Conservation (phyloP, 2,113 vertebrate species). For the Muntiacus reevesi region DNA sequence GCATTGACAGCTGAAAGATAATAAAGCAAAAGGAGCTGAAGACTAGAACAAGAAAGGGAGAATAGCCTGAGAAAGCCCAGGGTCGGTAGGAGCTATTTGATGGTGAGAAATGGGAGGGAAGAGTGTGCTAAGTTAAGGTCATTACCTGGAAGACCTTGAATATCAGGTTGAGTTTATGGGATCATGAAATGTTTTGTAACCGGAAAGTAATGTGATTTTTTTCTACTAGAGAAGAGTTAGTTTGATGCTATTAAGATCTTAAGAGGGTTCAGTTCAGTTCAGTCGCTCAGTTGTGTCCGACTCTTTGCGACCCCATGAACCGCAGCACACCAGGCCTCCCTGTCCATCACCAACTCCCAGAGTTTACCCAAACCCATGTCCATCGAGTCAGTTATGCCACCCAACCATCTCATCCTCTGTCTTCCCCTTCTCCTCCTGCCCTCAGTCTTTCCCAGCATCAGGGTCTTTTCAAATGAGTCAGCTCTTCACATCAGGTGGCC, state of each 20-base stretch:
- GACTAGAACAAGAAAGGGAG: neutral
- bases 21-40: neutral
- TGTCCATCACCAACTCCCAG: too few species aligned
- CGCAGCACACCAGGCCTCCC: too few species aligned
- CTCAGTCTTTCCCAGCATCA: too few species aligned
- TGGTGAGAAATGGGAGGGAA: neutral
- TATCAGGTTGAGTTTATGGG: neutral
- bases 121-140: neutral
- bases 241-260: neutral
- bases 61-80: neutral
- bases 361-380: too few species aligned
- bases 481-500: too few species aligned
- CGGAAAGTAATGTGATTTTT: neutral
- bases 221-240: neutral
- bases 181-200: neutral
- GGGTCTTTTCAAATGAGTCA: too few species aligned
- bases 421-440: too few species aligned
- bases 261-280: neutral
- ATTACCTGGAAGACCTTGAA: neutral
- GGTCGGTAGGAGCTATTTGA: neutral
- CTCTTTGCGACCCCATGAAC: too few species aligned
- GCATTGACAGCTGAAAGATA: neutral
- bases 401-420: too few species aligned
- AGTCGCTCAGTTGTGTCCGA: too few species aligned
- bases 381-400: too few species aligned